These are phyloP conservation scores for Spodoptera picta DNA, from an alignment of 2,888 invertebrate species.

Conservation along the genomic window DNA sequence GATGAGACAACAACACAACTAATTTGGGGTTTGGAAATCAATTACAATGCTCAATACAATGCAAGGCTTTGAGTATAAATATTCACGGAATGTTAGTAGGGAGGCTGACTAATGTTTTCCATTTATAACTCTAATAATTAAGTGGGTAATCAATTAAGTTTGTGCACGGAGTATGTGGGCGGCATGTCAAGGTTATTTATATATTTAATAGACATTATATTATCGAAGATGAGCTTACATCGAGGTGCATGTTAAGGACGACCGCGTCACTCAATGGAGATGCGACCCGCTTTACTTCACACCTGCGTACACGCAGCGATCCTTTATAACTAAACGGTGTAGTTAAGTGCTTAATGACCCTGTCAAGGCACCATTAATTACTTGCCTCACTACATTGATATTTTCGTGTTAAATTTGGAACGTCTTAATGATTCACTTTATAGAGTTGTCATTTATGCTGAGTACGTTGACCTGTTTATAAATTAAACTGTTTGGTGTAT, in stretches of 20 bases:
- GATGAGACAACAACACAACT: constrained; percentile 9
- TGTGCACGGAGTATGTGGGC: constrained; percentile 43
- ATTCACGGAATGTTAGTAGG: constrained; percentile 28
- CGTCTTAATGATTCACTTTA: constrained; percentile 23
- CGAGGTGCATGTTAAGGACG: constrained; percentile 59
- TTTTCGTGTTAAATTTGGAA: constrained; percentile 28
- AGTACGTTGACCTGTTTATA: constrained; percentile 17
- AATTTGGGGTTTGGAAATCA: constrained; percentile 9
- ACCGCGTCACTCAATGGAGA: constrained; percentile 48
- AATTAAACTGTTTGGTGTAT: constrained; percentile 6
- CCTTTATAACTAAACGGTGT: constrained; percentile 35
- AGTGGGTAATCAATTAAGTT: constrained; percentile 43
- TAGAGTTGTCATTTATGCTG: constrained; percentile 21
- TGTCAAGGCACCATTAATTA: constrained; percentile 32
- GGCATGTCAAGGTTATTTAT: constrained; percentile 52
- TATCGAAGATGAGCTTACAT: constrained; percentile 42
- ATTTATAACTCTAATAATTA: constrained; percentile 45
- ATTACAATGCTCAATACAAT: constrained; percentile 24
- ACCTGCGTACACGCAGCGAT: constrained; percentile 28
- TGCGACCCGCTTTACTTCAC: constrained; percentile 46
- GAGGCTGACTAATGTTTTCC: constrained; percentile 36
- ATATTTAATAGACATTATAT: constrained; percentile 55
- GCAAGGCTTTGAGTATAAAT: constrained; percentile 22
- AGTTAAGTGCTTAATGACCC: constrained; percentile 29
- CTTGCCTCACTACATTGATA: constrained; percentile 6